Evolutionary conservation across 2,113 vertebrate species (phyloP).

Genomic region (Cavia aperea): DNA sequence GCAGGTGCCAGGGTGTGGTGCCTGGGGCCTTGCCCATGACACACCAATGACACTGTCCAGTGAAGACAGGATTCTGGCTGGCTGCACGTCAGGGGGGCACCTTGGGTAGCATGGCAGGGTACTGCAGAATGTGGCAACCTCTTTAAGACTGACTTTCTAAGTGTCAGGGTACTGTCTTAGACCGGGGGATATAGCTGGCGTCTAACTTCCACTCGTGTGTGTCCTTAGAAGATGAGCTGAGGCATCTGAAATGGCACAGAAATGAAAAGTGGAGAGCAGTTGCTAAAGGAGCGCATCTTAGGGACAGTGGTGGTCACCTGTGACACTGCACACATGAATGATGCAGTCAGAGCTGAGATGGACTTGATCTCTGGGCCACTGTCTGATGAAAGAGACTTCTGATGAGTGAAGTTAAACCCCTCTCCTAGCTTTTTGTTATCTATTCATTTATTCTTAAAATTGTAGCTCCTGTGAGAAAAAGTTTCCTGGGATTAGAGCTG

Average conservation of each 20-base stretch:
- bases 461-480: conserved; percentile 43
- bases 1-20: too few species aligned
- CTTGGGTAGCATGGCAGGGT: neutral
- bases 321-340: neutral
- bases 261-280: neutral
- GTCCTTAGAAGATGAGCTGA: conserved; percentile 1
- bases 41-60: too few species aligned
- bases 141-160: conserved; percentile 35
- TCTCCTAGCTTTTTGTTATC: conserved; percentile 36
- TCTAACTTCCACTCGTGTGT: neutral
- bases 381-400: conserved; percentile 25
- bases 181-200: conserved; percentile 1
- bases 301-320: neutral
- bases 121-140: conserved; percentile 35
- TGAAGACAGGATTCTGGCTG: too few species aligned
- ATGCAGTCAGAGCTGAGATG: neutral
- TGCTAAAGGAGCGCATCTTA: neutral
- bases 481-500: conserved; percentile 27
- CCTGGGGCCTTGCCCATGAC: too few species aligned
- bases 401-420: conserved; percentile 43
- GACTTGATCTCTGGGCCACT: conserved; percentile 31
- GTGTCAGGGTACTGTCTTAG: neutral
- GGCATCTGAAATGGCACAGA: conserved; percentile 28
- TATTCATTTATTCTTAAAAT: conserved; percentile 46
- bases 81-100: too few species aligned